These are phyloP conservation scores for Fistularia commersonii DNA, from an alignment of 2,797 vertebrate species.

Conservation along the genomic window DNA sequence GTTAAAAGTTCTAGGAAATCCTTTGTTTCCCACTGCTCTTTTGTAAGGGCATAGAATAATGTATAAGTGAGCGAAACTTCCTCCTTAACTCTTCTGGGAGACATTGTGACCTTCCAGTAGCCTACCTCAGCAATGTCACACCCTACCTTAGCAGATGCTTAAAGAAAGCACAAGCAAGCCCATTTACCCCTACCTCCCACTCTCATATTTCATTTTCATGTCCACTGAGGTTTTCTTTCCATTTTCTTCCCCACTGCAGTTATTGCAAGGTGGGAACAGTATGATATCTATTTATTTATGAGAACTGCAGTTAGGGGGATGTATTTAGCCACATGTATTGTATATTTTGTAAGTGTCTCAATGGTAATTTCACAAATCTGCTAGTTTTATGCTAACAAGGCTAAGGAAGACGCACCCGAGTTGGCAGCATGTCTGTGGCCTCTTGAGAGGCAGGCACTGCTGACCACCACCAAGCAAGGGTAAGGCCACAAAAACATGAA, in stretches of 20 bases:
- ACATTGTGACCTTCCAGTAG: constrained; percentile 64
- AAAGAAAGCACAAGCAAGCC: constrained; percentile 66
- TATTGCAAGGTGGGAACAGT: constrained; percentile 59
- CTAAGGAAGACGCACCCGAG: constrained; percentile 53
- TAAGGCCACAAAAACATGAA: constrained; percentile 72
- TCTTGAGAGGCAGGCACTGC: constrained; percentile 62
- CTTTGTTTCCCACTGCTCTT: too few relatives aligned
- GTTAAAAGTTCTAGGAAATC: constrained; percentile 29
- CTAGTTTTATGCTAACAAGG: constrained; percentile 68
- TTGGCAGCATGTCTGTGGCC: constrained; percentile 57
- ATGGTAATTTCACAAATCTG: constrained; percentile 58
- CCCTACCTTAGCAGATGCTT: constrained; percentile 69
- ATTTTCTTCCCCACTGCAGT: constrained; percentile 58
- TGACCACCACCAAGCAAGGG: constrained; percentile 62
- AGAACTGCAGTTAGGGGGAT: constrained; percentile 39
- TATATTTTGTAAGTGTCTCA: constrained; percentile 56
- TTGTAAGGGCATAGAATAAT: too few relatives aligned
- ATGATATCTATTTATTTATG: constrained; percentile 64
- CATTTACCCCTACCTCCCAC: constrained; percentile 72
- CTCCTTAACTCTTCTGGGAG: constrained; percentile 60
- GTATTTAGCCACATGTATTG: constrained; percentile 52
- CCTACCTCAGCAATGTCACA: constrained; percentile 71
- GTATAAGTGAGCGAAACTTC: constrained; percentile 47
- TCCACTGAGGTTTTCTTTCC: constrained; percentile 62
- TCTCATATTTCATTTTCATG: constrained; percentile 68